Conservation (phyloP, 1,140 invertebrate species). For the Pogonomyrmex californicus region DNA sequence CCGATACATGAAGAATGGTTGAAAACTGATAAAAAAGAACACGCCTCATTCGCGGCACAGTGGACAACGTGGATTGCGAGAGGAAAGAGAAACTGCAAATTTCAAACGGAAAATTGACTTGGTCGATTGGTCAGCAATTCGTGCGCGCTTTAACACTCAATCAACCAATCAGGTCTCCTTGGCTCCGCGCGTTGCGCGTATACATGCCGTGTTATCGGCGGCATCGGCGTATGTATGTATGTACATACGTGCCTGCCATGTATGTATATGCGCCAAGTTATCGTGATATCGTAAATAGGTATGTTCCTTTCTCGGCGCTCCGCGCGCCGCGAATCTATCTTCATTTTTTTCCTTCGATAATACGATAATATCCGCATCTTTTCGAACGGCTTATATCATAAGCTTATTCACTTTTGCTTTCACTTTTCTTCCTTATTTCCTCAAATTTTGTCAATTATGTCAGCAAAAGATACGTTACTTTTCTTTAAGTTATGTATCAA, state of each 20-base stretch:
- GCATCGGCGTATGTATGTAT: too few relatives aligned
- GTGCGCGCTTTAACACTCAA: conserved; percentile 25
- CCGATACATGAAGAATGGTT: background rate
- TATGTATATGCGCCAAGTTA: background rate
- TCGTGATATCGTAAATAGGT: background rate
- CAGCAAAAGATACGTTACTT: too few relatives aligned
- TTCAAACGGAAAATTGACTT: conserved; percentile 58
- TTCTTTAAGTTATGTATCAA: too few relatives aligned
- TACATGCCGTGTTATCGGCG: background rate
- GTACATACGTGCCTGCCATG: background rate
- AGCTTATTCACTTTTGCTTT: too few relatives aligned
- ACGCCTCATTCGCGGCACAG: background rate
- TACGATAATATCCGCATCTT: too few relatives aligned
- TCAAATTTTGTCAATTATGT: too few relatives aligned
- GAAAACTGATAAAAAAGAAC: background rate
- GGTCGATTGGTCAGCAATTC: conserved; percentile 43
- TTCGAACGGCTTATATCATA: too few relatives aligned
- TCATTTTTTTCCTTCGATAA: background rate
- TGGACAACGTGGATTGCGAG: conserved; percentile 1
- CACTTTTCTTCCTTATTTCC: too few relatives aligned
- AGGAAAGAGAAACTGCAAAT: conserved; percentile 10
- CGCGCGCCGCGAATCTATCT: background rate
- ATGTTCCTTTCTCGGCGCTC: background rate
- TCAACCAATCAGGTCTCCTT: conserved; percentile 39
- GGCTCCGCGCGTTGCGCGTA: background rate